A percentile compares a stretch with the other conserved stretches of the same genome.
These are phyloP conservation scores for Lochmaea crataegi DNA, from an alignment of 2,888 invertebrate genomes.

Conservation along the genomic window DNA sequence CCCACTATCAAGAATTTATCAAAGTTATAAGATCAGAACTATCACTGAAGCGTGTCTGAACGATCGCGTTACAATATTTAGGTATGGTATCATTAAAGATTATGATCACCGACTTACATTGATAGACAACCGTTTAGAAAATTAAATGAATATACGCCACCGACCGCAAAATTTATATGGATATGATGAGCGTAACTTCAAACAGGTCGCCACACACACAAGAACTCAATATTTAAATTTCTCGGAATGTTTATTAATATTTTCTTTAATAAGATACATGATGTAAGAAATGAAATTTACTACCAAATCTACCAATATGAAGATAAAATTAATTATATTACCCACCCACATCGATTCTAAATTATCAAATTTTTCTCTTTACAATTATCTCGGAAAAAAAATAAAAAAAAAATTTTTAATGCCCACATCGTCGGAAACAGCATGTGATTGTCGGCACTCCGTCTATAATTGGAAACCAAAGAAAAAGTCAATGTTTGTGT, in stretches of 20 bases:
- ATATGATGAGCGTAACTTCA: background rate
- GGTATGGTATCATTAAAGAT: conserved; percentile 61
- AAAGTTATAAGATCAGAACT: conserved; percentile 42
- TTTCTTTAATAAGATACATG: no score
- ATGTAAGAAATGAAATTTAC: no score
- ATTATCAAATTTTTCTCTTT: conserved; percentile 17
- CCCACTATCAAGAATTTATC: background rate
- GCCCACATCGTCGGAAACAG: conserved; percentile 34
- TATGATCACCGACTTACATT: conserved; percentile 58
- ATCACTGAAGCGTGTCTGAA: conserved; percentile 51
- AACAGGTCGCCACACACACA: background rate
- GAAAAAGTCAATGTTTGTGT: conserved; percentile 45
- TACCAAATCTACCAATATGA: no score
- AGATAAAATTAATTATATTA: background rate
- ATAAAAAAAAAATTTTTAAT: conserved; percentile 19
- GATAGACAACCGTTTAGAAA: conserved; percentile 61
- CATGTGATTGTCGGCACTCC: conserved; percentile 33
- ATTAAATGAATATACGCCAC: conserved; percentile 51
- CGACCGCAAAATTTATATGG: conserved; percentile 36
- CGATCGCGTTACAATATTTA: conserved; percentile 63
- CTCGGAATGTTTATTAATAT: no score
- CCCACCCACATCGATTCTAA: conserved; percentile 25
- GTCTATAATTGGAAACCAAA: conserved; percentile 42
- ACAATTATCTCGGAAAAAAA: conserved; percentile 25
- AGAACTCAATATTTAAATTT: no score